Conservation (phyloP, 2,113 vertebrate genomes). For the Lota lota region DNA sequence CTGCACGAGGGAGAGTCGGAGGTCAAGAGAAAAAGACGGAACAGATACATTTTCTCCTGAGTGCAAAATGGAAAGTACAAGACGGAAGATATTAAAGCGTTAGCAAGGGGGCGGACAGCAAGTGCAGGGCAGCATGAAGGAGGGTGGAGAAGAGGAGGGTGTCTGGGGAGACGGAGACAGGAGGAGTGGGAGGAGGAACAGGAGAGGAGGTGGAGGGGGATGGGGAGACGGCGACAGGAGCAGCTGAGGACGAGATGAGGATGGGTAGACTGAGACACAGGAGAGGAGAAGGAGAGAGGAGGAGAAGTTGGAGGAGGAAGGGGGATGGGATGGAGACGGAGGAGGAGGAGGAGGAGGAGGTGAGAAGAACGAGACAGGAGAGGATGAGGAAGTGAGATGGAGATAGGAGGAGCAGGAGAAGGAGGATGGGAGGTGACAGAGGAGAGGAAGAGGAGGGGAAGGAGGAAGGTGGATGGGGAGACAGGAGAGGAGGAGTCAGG, state of each 20-base stretch:
- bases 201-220: constrained; percentile 21
- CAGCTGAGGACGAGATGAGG: not conserved
- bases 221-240: constrained; percentile 22
- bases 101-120: too few species aligned
- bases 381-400: too few species aligned
- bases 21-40: too few species aligned
- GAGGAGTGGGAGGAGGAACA: not conserved
- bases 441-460: not conserved
- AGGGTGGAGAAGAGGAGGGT: not conserved
- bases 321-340: not conserved
- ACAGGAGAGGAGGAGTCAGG: not conserved
- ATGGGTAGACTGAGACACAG: constrained; percentile 11
- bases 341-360: not conserved
- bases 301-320: not conserved
- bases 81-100: too few species aligned
- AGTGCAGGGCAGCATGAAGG: not conserved
- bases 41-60: too few species aligned
- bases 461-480: constrained; percentile 35
- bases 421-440: not conserved
- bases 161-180: not conserved
- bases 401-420: too few species aligned
- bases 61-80: too few species aligned
- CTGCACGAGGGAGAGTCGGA: too few species aligned
- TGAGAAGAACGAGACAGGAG: too few species aligned
- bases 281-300: not conserved